Evolutionary conservation across 2,113 vertebrate species (phyloP).

Genomic region (Oryzias melastigma): DNA sequence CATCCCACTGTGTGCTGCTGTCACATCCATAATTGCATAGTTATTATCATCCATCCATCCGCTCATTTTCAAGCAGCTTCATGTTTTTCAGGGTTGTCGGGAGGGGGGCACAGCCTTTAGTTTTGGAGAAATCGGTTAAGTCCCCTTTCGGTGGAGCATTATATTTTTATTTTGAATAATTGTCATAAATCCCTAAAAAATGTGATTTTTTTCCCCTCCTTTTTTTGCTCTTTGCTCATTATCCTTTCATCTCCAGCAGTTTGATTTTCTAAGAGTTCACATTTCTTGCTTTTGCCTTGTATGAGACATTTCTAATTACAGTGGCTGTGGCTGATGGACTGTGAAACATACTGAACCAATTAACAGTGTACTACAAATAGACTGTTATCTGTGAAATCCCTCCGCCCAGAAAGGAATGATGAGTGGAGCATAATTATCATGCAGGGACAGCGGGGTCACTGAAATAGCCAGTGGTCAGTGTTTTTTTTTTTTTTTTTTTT

Average conservation of each 20-base stretch:
- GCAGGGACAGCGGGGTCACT: constrained; percentile 68
- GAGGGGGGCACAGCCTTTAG: too few species aligned
- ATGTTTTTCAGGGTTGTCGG: too few species aligned
- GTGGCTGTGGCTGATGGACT: constrained; percentile 55
- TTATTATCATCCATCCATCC: constrained; percentile 1
- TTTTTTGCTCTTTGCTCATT: too few species aligned
- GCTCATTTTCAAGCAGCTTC: too few species aligned
- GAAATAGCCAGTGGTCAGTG: constrained; percentile 60
- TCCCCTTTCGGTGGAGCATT: too few species aligned
- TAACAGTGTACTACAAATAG: constrained; percentile 64
- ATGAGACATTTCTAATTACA: constrained; percentile 54
- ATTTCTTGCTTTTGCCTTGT: constrained; percentile 24
- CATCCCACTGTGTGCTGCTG: constrained; percentile 8
- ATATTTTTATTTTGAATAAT: constrained; percentile 33
- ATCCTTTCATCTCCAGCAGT: constrained; percentile 9
- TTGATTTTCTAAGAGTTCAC: constrained; percentile 17
- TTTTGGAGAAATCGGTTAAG: too few species aligned
- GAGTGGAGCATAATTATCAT: constrained; percentile 65
- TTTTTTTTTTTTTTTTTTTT: constrained; percentile 9
- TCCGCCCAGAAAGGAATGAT: constrained; percentile 33
- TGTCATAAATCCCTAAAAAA: constrained; percentile 23
- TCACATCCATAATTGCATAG: constrained; percentile 29
- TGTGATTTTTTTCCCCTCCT: too few species aligned
- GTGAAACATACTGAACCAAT: constrained; percentile 61
- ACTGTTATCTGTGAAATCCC: constrained; percentile 70